These are phyloP conservation scores for Noctua janthina DNA, from an alignment of 2,888 invertebrate genomes.

Conservation along the genomic window DNA sequence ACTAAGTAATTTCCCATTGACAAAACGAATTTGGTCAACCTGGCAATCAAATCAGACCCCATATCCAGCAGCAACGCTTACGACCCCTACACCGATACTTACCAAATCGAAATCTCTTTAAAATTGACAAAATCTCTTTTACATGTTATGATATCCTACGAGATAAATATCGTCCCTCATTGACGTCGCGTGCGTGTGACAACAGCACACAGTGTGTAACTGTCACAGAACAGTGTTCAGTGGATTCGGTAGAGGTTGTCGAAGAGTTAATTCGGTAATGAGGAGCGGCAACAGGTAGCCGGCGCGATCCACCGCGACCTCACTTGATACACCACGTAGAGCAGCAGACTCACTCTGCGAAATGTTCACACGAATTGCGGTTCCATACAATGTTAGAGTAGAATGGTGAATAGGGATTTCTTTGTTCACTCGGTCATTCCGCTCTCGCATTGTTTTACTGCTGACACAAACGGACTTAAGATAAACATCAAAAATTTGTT, in stretches of 20 bases:
- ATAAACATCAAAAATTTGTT: background rate
- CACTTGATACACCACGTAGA: background rate
- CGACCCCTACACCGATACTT: background rate
- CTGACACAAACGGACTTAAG: background rate
- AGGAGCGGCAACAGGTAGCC: constrained; percentile 4
- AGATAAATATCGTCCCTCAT: background rate
- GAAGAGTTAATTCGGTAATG: background rate
- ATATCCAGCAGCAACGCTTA: background rate
- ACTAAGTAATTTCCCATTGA: too few relatives aligned
- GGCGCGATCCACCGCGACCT: background rate
- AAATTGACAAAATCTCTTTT: background rate
- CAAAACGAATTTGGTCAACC: background rate
- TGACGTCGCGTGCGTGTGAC: background rate
- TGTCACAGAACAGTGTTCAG: background rate
- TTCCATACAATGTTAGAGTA: background rate
- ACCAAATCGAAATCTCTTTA: background rate
- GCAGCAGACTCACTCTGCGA: background rate
- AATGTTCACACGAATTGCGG: background rate
- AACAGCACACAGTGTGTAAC: background rate
- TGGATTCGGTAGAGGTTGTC: too few relatives aligned
- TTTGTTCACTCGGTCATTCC: background rate
- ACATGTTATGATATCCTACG: background rate
- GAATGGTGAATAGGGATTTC: too few relatives aligned
- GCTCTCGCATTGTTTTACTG: background rate
- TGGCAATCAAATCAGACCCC: background rate